Base-by-base conservation (phyloP, 2,797 vertebrate genomes). In the Melanotaenia pygmaea region DNA sequence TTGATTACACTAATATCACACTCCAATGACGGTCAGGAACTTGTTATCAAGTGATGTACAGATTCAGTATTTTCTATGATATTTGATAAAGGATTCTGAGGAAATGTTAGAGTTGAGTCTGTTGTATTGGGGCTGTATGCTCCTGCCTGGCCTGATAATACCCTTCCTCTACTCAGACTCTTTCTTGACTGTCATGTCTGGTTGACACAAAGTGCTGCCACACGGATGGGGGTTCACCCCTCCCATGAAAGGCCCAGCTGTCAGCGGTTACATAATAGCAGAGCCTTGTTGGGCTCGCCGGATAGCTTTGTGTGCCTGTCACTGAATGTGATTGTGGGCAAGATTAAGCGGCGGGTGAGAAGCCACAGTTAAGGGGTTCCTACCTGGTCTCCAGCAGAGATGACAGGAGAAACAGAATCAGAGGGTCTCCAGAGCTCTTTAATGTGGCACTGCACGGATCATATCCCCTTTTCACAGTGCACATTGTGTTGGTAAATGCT, bases 181-280 rank as follows among this genome's bases (percentile, higher is more conserved):
- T 87, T 87, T 89, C 87, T 86, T 87, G 84, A 92, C 88, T 91
- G 89, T 90, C 90, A 92, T 72, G 83, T 93, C 90, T 93, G 88
- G 77, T 86, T 90, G 91, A 92, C 92, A 94, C 90, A 91, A 92
- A 94, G 92, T 93, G 92, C 92, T 92, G 91, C 91, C 91, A 90
- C 88, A 83, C 81, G 76, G 92, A 92, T 93, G 83, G 91, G 91
- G 88, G 80, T 83, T 86, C 85, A 87, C 92, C 90, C 91, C 90
- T 91, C 90, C 91, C 87, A 90, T 88, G 86, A 90, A 91, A 89
- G 63, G 89, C 92, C 92, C 94, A 94, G 93, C 94, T 95, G 94
- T 94, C 92, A 88, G 82, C 72, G 76, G 92, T 95, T 95, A 95
- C 93, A 94, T 95, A 95, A 95, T 93, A 94, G 93, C 88, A 47